Evolutionary conservation across 2,888 invertebrate genomes (phyloP), one percentile per base, ranked within the genome.

Genomic region (Lutraria lutraria): DNA sequence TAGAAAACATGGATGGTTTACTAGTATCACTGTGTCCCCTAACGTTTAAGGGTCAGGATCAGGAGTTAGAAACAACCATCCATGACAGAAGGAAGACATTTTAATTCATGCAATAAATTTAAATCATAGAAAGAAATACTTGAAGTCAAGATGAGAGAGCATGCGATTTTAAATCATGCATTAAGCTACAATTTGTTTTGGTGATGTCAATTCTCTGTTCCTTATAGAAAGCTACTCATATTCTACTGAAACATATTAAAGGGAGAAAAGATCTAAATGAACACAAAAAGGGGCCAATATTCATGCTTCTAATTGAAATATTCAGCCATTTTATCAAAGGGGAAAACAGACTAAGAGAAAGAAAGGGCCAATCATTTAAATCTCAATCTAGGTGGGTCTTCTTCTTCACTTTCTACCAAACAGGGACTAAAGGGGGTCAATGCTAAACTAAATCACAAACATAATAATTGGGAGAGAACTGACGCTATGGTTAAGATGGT

Each of bases 41-140:
- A 68, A 68, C 34, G n/a, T 76, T 76, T 34, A 76, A 25, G 76
- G 76, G 76, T 76, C 76, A 25, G 34, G 31, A 8, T 76, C 76
- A 72, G 0, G 29, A 12, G 29, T 29, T 12, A 6, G 12, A 56
- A 19, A 56, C 56, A 72, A 25, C 31, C 72, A 76, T 34, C 76
- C 31, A 34, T 34, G 16, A 2, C 4, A 76, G 76, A 31, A 34
- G 31, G 34, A 34, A 34, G 29, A 76, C 19, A 34, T 19, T 34
- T 31, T 43, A 15, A 76, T 0, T 12, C 76, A 76, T 76, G 76
- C 76, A 76, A 76, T 76, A 16, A 76, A 34, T 76, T 31, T 76
- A 34, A 31, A 76, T 19, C 1, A 76, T 2, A 34, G 76, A 16
- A 31, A 76, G 76, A 76, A 31, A 76, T 15, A 31, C 16, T 76